Evolutionary conservation across 2,888 invertebrate species (phyloP).

Genomic region (Lasioglossum leucozonium): DNA sequence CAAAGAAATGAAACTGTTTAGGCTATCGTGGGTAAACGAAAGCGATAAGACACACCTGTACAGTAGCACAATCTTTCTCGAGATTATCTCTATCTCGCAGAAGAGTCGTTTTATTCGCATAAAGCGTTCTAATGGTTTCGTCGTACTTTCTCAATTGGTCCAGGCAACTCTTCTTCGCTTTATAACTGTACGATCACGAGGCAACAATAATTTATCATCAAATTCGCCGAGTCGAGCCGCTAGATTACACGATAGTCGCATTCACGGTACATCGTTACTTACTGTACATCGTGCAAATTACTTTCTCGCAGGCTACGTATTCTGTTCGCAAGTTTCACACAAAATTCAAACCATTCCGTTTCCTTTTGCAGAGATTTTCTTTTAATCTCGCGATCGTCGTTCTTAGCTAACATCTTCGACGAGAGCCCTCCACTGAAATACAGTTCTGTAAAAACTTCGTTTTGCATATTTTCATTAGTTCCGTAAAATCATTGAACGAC

Average conservation of each 20-base stretch:
- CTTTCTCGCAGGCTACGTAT: not conserved
- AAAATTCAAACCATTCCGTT: not conserved
- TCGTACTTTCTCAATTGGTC: conserved; percentile 72
- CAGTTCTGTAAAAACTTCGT: not conserved
- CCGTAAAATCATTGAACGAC: not conserved
- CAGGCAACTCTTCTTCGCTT: conserved; percentile 64
- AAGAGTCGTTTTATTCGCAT: conserved; percentile 68
- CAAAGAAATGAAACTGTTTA: not conserved
- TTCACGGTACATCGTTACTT: not conserved
- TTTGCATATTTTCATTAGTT: not conserved
- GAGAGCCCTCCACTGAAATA: conserved; percentile 24
- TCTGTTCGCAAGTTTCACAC: not conserved
- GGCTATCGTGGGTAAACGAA: not conserved
- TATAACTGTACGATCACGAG: conserved; percentile 56
- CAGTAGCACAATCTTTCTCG: conserved; percentile 54
- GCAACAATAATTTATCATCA: not conserved
- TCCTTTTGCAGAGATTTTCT: not conserved
- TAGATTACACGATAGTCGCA: not conserved
- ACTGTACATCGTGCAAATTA: conserved; percentile 48
- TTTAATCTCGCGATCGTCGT: not conserved
- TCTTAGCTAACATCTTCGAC: not conserved
- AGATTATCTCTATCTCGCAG: conserved; percentile 59
- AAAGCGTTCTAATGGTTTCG: conserved; percentile 67
- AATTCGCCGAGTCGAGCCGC: not conserved
- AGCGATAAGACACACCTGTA: conserved; percentile 65